phyloP scores from a whole-genome alignment of 2,113 vertebrate species.

The Rhea americana region DNA sequence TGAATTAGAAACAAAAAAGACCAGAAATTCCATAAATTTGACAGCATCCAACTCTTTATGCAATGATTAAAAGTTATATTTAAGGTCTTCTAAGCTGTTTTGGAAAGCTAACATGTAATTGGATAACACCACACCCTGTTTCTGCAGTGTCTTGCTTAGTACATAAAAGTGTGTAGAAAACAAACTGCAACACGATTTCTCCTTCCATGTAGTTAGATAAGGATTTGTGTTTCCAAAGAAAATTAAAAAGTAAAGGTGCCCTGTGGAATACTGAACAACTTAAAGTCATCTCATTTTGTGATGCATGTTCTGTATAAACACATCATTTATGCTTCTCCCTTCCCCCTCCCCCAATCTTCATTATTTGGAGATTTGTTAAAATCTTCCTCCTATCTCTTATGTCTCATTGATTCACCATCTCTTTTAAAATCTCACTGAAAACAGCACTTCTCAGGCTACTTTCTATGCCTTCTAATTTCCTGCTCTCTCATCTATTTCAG shows the following conservation, averaged over 20 bases:
- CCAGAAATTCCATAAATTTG: neutral
- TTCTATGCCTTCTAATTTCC: neutral
- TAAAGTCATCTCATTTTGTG: neutral
- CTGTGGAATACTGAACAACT: accelerated
- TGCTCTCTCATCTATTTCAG: neutral
- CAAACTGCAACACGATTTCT: neutral
- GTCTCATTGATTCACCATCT: neutral
- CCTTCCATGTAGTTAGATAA: neutral
- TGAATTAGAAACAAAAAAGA: neutral
- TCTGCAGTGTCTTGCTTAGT: neutral
- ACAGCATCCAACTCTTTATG: neutral
- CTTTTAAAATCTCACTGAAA: neutral
- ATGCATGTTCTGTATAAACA: neutral
- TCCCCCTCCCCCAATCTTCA: neutral
- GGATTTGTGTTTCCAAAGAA: neutral
- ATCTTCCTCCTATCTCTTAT: neutral
- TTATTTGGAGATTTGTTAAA: neutral
- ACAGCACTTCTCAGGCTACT: no score
- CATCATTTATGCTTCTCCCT: neutral
- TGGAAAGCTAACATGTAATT: neutral
- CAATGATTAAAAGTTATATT: neutral
- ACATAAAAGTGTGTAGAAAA: no score
- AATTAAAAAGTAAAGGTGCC: neutral
- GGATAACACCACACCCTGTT: neutral
- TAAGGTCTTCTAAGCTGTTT: neutral